A percentile compares a stretch with the other conserved stretches of the same genome.
Conservation (phyloP, 2,888 invertebrate genomes). For the Apamea epomidion region DNA sequence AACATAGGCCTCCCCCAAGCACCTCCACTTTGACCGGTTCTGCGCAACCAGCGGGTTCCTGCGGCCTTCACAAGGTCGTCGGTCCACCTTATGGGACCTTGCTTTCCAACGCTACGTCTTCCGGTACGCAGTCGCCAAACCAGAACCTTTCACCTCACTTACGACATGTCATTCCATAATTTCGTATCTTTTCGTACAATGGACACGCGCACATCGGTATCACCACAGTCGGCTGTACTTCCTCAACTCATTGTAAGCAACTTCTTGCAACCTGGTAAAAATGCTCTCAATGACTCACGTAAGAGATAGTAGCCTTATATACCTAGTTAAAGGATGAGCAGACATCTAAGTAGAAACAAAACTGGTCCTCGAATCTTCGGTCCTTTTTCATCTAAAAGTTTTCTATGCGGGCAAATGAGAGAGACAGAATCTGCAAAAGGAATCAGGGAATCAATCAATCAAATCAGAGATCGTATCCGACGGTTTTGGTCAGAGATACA, state of each 20-base stretch:
- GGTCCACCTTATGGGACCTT: too few species aligned
- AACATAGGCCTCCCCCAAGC: not conserved
- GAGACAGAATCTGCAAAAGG: not conserved
- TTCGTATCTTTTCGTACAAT: slow-evolving; percentile 44
- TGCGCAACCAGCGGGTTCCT: not conserved
- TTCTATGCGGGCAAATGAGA: not conserved
- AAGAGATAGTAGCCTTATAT: not conserved
- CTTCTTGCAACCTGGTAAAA: slow-evolving; percentile 38
- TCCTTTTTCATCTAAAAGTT: not conserved
- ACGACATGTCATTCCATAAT: not conserved
- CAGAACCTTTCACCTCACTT: too few species aligned
- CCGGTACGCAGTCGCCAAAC: not conserved
- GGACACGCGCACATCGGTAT: slow-evolving; percentile 34
- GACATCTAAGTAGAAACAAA: not conserved
- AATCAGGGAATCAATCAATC: not conserved
- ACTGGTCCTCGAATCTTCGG: not conserved
- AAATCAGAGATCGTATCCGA: not conserved
- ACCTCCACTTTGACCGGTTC: not conserved
- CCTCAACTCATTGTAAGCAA: slow-evolving; percentile 61
- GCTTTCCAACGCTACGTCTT: not conserved
- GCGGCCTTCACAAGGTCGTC: too few species aligned
- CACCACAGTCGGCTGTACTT: slow-evolving; percentile 65
- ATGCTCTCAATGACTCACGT: slow-evolving; percentile 36
- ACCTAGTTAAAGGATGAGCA: not conserved
- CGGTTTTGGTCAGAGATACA: not conserved